Evolutionary conservation across 1,140 invertebrate genomes (phyloP), one percentile per base, ranked within the genome.

Genomic region (Xylocopa sonorina): DNA sequence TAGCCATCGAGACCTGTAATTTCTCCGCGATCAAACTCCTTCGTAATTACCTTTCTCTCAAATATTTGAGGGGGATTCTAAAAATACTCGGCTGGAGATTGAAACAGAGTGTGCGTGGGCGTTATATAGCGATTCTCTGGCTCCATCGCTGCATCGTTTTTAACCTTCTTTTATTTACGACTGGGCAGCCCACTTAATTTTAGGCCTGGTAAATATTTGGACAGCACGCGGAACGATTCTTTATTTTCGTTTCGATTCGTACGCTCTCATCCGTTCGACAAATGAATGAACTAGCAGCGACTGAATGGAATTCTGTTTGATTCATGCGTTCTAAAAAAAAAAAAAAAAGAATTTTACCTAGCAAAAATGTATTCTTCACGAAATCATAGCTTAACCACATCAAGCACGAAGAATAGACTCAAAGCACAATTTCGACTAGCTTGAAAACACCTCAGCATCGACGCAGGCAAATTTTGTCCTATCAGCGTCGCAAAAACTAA

Each of bases 151-250:
- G 21, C 18, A 67, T 67, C 46, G 27, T 34, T 53, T 51, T 41
- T 53, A 34, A 2, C 14, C 24, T n/a, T 27, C 9, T 50, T 48
- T 68, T 51, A 53, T 69, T 69, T 53, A 38, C n/a, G 66, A 32
- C 16, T n/a, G 27, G 53, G n/a, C 50, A 16, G 14, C n/a, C 50
- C 3, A 34, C 16, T 69, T 55, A 69, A 69, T 53, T 69, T 69
- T 55, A 41, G 24, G 9, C 38, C 21, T n/a, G 0, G 10, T 38
- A 53, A 69, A 55, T 69, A 69, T 69, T 69, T 69, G 41, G 21
- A n/a, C 18, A 27, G 9, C 16, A 21, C 0, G 27, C 7, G 4
- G 5, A 21, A 27, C 16, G 34, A 38, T 41, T 29, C 63, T 55
- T 69, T n/a, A n/a, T 34, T 34, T 34, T 24, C 64, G 14, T 10